Percentiles rank a stretch among this genome's conserved stretches.
phyloP scores from a whole-genome alignment of 2,113 vertebrate genomes.

The Piprites chloris region DNA sequence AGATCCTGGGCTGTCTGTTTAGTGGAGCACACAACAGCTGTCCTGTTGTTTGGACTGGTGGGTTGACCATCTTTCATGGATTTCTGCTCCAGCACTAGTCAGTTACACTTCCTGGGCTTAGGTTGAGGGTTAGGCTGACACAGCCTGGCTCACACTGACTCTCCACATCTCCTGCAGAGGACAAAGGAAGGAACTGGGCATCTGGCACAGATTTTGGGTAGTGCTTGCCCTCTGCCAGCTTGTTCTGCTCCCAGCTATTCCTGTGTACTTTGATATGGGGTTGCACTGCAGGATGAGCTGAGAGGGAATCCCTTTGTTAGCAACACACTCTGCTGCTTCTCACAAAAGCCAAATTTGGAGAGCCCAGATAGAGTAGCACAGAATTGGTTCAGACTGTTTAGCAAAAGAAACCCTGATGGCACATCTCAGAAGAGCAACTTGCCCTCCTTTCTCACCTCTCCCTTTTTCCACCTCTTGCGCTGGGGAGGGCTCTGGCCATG shows the following conservation, averaged over 20 bases:
- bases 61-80: neutral
- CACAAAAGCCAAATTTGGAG: neutral
- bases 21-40: neutral
- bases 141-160: accelerated
- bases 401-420: neutral
- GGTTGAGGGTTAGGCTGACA: neutral
- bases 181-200: neutral
- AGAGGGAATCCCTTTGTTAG: neutral
- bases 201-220: neutral
- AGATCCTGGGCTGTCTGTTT: neutral
- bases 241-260: neutral
- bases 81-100: neutral
- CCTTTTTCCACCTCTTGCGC: neutral
- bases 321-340: neutral
- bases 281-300: neutral
- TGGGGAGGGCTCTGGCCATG: neutral
- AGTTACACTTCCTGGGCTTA: neutral
- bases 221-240: neutral
- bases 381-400: neutral
- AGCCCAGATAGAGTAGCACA: neutral
- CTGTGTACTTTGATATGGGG: neutral
- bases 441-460: neutral
- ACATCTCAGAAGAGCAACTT: neutral
- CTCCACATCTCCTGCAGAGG: neutral
- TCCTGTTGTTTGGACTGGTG: neutral